Evolutionary conservation across 2,888 invertebrate species (phyloP), one percentile per base, ranked within the genome.

Genomic region (Diabrotica balteata): DNA sequence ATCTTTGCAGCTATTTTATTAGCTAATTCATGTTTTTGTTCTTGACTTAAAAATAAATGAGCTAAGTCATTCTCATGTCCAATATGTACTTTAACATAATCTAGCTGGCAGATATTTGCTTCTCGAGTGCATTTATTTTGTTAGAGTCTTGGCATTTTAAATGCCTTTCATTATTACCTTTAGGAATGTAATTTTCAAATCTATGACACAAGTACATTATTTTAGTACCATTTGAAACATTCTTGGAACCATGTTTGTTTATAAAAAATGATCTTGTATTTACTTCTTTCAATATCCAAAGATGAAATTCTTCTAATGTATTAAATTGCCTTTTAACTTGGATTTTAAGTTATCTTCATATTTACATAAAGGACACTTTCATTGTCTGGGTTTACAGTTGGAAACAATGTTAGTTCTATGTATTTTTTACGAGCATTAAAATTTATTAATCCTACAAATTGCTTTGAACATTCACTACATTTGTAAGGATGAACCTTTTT

Each of bases 41-140:
- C 9, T 8, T 44, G 1, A 52, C 50, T 66, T 53, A 70, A 43
- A 17, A 17, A 59, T 42, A 72, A 52, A 61, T 70, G 66, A 32
- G 4, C 32, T 2, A 32, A 32, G 5, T 54, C 43, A 42, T 54
- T 54, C 7, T 54, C 54, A 43, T 54, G 54, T 7, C 54, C 54
- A 3, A 54, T 8, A 42, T 54, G 54, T 17, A 8, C 7, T n/a
- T 54, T 43, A 5, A 54, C 32, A 43, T 43, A 54, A 42, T 42
- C 42, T 42, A 54, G 43, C 54, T 54, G 8, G 8, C 42, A 43
- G 6, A 54, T 54, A 10, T 43, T 54, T 54, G 9, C 54, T 11
- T 42, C 42, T 42, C n/a, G 7, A 43, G 32, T 42, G 42, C 54
- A n/a, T 54, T 54, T n/a, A 54, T 54, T 9, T 54, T 54, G 11